Percentiles rank a stretch among this genome's conserved stretches.
Evolutionary conservation across 2,888 invertebrate species (phyloP).

Genomic region (Eumerus sabulonum): DNA sequence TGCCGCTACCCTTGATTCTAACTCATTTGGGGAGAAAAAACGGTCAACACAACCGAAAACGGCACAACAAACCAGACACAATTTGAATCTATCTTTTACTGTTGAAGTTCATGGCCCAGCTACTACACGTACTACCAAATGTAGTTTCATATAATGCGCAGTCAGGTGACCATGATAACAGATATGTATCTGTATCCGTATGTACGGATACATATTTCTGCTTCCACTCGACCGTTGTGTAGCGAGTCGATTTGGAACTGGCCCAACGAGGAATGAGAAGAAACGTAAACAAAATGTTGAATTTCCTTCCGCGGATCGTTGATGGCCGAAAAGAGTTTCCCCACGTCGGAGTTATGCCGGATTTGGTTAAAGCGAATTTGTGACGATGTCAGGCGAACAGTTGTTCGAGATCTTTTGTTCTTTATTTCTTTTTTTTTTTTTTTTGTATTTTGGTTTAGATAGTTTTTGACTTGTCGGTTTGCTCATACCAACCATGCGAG

Average conservation of each 20-base stretch:
- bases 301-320: constrained; percentile 60
- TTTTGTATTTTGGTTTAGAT: background rate
- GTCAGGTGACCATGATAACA: constrained; percentile 29
- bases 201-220: too few species aligned
- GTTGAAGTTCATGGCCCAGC: constrained; percentile 43
- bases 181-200: constrained; percentile 15
- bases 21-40: constrained; percentile 54
- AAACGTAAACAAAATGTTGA: constrained; percentile 46
- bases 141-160: constrained; percentile 41
- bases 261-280: constrained; percentile 10
- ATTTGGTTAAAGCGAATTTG: constrained; percentile 61
- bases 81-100: constrained; percentile 51
- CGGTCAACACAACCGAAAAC: constrained; percentile 56
- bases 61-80: constrained; percentile 52
- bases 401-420: constrained; percentile 33
- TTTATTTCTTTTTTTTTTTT: constrained; percentile 21
- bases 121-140: background rate
- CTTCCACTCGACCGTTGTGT: too few species aligned
- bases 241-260: too few species aligned
- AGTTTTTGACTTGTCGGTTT: too few species aligned
- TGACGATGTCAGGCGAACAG: constrained; percentile 52
- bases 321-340: constrained; percentile 52
- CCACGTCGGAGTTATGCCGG: constrained; percentile 41
- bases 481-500: background rate
- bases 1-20: background rate